Base-by-base conservation (phyloP, 2,888 invertebrate genomes). In the Atherix ibis region DNA sequence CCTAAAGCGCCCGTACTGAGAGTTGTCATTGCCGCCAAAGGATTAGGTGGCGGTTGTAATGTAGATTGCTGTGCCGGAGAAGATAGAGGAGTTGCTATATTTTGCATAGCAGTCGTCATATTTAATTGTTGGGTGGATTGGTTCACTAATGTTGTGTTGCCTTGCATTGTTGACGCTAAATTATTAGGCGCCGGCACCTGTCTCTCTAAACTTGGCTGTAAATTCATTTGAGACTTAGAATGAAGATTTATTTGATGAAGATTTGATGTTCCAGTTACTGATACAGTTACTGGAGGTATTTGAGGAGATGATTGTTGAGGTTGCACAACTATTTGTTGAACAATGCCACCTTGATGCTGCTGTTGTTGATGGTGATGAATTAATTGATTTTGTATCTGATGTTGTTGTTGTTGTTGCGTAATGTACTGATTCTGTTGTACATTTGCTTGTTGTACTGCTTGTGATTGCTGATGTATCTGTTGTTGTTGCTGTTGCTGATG, bases 401-500 rank as follows among this genome's bases (percentile, higher is more conserved):
- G 60, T 42, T 66, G 63, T 37, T 63, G 62, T 38, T 64, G 69
- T 35, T 63, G 61, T 37, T 68, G 66, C 27, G 66, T 65, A 27
- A 65, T 63, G 32, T 62, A 62, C 9, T 61, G 57, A 18, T 63
- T 52, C 10, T 54, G 65, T 25, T 44, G 52, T 15, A 52, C 41
- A 38, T 50, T 50, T 34, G 30, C 30, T 38, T 53, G 58, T 19
- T 47, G 49, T 5, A 44, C 41, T 8, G 45, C 40, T 31, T 51
- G 53, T 18, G 54, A 51, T 32, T 52, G 40, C n/a, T 39, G 37
- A 5, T 12, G 27, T 17, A 39, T 40, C 8, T 36, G 38, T 4
- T 40, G 38, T 10, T 40, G 54, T 33, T 52, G 54, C 16, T 49
- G 48, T 15, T 53, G 51, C 32, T 51, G 56, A 12, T 54, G 39